A percentile compares a stretch with the other conserved stretches of the same genome.
phyloP scores from a whole-genome alignment of 2,888 invertebrate genomes.

The Schizaphis graminum region DNA sequence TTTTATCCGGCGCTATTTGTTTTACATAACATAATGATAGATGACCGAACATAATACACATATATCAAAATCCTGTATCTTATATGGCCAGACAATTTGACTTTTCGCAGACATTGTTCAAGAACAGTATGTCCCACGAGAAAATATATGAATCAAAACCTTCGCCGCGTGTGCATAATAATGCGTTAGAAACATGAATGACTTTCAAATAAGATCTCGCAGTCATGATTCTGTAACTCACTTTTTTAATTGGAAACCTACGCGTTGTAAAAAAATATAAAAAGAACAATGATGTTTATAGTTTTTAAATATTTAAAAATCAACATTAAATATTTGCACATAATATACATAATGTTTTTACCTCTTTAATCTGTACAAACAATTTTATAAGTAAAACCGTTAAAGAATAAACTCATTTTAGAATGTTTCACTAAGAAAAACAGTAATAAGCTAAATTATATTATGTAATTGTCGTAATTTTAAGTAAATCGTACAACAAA shows the following conservation, averaged over 20 bases:
- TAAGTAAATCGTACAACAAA: neutral
- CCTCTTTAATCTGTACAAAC: neutral
- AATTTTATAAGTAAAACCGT: neutral
- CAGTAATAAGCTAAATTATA: neutral
- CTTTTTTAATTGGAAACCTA: neutral
- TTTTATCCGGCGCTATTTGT: constrained; percentile 57
- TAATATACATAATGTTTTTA: neutral
- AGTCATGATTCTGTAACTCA: neutral
- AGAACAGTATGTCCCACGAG: neutral
- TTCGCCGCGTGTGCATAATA: neutral
- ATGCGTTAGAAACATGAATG: neutral
- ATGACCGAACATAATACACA: constrained; percentile 47
- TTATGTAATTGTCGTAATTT: neutral
- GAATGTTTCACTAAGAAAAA: neutral
- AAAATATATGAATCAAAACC: constrained; percentile 46
- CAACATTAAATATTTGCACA: neutral
- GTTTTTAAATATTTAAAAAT: neutral
- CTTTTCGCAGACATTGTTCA: constrained; percentile 30
- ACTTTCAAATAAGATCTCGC: neutral
- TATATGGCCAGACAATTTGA: constrained; percentile 20
- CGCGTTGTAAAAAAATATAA: neutral
- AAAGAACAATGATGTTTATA: neutral
- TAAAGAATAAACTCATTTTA: neutral
- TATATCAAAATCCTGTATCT: constrained; percentile 39
- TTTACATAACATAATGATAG: constrained; percentile 58